Base-by-base conservation (phyloP, 2,888 invertebrate species). In the Nipponacmea schrenckii region DNA sequence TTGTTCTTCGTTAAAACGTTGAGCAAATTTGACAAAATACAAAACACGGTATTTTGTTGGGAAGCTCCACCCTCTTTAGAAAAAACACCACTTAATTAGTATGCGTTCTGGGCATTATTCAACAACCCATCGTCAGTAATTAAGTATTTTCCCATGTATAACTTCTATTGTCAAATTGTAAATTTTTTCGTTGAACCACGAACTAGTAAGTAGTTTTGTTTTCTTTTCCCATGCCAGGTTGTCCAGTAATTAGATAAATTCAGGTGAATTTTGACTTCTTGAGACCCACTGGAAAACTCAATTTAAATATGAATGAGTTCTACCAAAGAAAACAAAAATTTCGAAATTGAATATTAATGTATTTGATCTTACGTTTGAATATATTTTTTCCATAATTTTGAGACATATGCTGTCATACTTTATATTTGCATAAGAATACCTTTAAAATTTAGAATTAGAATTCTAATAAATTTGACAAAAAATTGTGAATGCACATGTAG, bases 1-100 rank as follows among this genome's bases (percentile, higher is more conserved):
- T 56, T 56, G 56, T 56, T 56, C 56, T 56, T 56, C 56, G 56
- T 56, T 56, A 56, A 56, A 56, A 56, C 56, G 56, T 24, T 56
- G 24, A 24, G 56, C 24, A 56, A 56, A 56, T 56, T 56, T 56
- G 56, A 20, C 24, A 56, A 56, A 20, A 24, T 24, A 10, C 24
- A 56, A 24, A 56, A 56, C 56, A 24, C 56, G 14, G 56, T 24
- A 56, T 24, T 24, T 20, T 56, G 24, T 12, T 56, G 20, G 24
- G 20, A 20, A 56, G 24, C 56, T 24, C 20, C 56, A 24, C 56
- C 56, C 56, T 24, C 24, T 24, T 56, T 56, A 56, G 24, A 24
- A 39, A 39, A 39, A 39, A 39, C 10, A 5, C 39, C 56, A 20
- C 24, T 20, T 24, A 56, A 12, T 14, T 24, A 12, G 56, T 56